Percentiles rank a stretch among this genome's conserved stretches.
Evolutionary conservation across 2,113 vertebrate species (phyloP).

Genomic region (Phodopus roborovskii): DNA sequence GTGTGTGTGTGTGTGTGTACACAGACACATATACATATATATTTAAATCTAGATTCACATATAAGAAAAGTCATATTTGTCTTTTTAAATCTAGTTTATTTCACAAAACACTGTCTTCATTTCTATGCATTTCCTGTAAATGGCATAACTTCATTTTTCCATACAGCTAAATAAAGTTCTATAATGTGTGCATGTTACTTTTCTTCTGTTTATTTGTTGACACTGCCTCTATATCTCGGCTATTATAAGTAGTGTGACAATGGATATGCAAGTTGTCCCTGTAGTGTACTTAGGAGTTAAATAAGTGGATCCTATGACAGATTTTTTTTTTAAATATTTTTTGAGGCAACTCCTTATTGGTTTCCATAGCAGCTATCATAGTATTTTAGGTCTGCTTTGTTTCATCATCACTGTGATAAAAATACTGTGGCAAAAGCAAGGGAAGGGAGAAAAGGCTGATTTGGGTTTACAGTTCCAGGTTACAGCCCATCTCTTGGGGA

Average conservation of each 20-base stretch:
- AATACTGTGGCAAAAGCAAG: background rate
- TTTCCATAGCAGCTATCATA: background rate
- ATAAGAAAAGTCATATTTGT: background rate
- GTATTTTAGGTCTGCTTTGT: background rate
- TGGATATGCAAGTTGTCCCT: background rate
- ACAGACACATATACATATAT: too few species aligned
- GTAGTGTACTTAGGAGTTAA: background rate
- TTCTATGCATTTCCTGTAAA: background rate
- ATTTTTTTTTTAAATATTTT: background rate
- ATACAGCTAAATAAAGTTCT: background rate
- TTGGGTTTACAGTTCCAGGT: background rate
- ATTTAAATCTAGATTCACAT: too few species aligned
- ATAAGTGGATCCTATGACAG: background rate
- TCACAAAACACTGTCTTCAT: background rate
- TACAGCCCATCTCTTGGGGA: background rate
- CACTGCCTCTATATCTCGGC: background rate
- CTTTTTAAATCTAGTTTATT: background rate
- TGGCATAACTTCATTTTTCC: background rate
- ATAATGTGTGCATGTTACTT: background rate
- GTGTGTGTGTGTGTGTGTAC: too few species aligned
- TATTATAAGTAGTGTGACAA: background rate
- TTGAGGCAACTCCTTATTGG: background rate
- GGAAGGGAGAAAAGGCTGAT: background rate
- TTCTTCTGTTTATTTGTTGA: background rate
- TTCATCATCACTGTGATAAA: background rate